Conservation (phyloP, 2,113 vertebrate species). For the Scomber japonicus region DNA sequence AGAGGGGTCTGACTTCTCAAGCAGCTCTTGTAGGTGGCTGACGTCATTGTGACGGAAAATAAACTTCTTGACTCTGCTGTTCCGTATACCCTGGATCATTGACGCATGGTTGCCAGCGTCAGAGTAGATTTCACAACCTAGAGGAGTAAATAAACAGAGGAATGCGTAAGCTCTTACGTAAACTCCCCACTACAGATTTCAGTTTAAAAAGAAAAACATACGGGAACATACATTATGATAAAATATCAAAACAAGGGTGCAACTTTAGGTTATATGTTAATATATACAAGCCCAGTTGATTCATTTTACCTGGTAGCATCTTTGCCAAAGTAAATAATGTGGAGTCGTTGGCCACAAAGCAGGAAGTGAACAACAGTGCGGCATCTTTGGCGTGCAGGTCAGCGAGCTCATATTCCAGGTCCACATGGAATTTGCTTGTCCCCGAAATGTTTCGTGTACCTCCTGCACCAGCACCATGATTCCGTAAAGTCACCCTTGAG, state of each 20-base stretch:
- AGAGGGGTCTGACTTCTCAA: conserved; percentile 87
- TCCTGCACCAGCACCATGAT: conserved; percentile 93
- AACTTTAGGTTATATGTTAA: too few species aligned
- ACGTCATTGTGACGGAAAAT: conserved; percentile 94
- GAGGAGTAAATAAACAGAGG: conserved; percentile 11
- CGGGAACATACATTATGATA: too few species aligned
- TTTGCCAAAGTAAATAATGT: conserved; percentile 94
- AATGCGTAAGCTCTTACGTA: not conserved
- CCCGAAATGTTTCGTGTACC: conserved; percentile 96
- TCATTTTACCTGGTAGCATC: conserved; percentile 90
- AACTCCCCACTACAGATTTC: not conserved
- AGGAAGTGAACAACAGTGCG: conserved; percentile 92
- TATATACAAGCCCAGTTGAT: too few species aligned
- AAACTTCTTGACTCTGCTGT: conserved; percentile 92
- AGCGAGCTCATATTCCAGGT: conserved; percentile 91
- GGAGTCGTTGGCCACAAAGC: conserved; percentile 96
- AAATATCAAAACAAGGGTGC: not conserved
- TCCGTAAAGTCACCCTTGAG: conserved; percentile 88
- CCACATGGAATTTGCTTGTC: conserved; percentile 94
- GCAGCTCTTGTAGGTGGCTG: conserved; percentile 86
- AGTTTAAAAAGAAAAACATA: not conserved
- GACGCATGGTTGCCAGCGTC: conserved; percentile 95
- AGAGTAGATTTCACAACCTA: conserved; percentile 95
- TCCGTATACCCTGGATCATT: conserved; percentile 95
- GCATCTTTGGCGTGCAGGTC: conserved; percentile 94